These are phyloP conservation scores for Axinella damicornis DNA, from an alignment of 37 sponge, comb jelly and placozoan genomes.

Conservation along the genomic window DNA sequence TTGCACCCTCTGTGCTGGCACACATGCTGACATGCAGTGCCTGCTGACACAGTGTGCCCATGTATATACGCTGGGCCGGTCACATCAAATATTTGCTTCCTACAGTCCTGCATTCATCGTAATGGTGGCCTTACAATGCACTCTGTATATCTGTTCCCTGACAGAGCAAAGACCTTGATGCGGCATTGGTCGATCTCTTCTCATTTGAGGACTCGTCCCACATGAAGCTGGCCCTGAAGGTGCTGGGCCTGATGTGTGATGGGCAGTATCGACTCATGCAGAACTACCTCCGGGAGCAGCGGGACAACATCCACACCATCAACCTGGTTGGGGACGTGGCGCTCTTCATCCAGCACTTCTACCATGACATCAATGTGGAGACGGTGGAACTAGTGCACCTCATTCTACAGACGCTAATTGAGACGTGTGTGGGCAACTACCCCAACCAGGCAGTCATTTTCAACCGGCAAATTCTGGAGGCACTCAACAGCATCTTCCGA, in stretches of 20 bases:
- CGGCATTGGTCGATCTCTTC: no score
- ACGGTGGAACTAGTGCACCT: constrained; percentile 70
- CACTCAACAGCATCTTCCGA: constrained; percentile 65
- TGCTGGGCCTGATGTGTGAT: constrained; percentile 83
- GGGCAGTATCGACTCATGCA: constrained; percentile 77
- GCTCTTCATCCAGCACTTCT: constrained; percentile 63
- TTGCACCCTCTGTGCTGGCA: no score
- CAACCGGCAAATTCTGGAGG: constrained; percentile 69
- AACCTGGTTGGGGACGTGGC: constrained; percentile 74
- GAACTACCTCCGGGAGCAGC: constrained; percentile 74
- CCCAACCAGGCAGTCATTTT: constrained; percentile 72
- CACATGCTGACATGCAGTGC: no score
- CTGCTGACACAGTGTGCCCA: no score
- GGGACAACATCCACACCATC: constrained; percentile 66
- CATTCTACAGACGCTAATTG: constrained; percentile 68
- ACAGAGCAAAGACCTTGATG: no score
- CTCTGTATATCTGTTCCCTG: no score
- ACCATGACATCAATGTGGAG: constrained; percentile 59
- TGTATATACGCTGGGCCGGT: no score
- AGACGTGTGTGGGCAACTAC: constrained; percentile 77
- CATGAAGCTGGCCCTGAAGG: constrained; percentile 53
- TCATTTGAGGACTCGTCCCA: constrained; percentile 34
- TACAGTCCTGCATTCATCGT: no score
- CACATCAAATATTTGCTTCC: no score
- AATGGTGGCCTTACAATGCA: no score